These are phyloP conservation scores for Drosophila azteca DNA, from an alignment of 1,140 invertebrate species.

Conservation along the genomic window DNA sequence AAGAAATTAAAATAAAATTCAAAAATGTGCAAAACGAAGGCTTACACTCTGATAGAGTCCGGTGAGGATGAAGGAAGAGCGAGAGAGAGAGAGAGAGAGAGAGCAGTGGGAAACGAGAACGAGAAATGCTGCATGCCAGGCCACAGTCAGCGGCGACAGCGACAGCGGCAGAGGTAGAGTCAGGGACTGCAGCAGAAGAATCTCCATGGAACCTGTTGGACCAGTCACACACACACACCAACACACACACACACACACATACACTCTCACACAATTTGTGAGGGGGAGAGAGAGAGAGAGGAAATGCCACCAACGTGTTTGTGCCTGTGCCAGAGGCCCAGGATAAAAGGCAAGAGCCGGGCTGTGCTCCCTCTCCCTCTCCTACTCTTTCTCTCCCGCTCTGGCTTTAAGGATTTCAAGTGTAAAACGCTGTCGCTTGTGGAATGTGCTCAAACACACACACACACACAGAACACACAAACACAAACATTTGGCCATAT, in stretches of 20 bases:
- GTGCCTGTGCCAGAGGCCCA: constrained; percentile 43
- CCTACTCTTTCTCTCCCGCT: constrained; percentile 15
- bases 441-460: constrained; percentile 63
- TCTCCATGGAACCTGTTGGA: constrained; percentile 80
- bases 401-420: constrained; percentile 59
- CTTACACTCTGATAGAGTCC: no score
- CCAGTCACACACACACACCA: constrained; percentile 57
- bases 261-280: not conserved
- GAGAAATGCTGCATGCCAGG: constrained; percentile 77
- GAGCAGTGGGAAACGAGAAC: constrained; percentile 45
- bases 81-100: no score
- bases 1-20: constrained; percentile 83
- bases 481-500: constrained; percentile 65
- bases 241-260: constrained; percentile 25
- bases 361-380: constrained; percentile 19
- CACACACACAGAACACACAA: constrained; percentile 16
- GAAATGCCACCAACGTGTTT: constrained; percentile 81
- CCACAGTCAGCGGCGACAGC: constrained; percentile 2
- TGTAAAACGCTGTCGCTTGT: constrained; percentile 80
- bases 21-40: constrained; percentile 79
- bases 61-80: no score
- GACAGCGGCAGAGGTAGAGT: constrained; percentile 2
- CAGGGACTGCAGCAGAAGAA: constrained; percentile 50
- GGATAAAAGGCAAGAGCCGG: constrained; percentile 74
- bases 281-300: not conserved